phyloP scores from a whole-genome alignment of 23 tunicate species.

The Oikopleura albicans region DNA sequence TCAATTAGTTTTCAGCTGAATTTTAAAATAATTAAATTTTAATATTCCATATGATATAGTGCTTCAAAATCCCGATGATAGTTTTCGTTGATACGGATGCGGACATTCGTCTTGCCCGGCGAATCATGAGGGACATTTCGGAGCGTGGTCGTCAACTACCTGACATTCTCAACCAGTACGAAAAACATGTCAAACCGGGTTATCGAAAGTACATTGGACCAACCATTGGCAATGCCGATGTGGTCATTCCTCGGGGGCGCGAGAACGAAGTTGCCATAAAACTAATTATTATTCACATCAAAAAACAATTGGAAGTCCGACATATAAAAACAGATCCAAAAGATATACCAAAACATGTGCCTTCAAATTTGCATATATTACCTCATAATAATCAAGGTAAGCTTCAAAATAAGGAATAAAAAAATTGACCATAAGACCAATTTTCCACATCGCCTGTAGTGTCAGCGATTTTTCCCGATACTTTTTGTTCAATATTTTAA shows the following conservation, averaged over 20 bases:
- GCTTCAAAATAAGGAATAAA: too few relatives aligned
- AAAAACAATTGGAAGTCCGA: background rate
- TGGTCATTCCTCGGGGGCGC: constrained; percentile 78
- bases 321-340: background rate
- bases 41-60: background rate
- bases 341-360: background rate
- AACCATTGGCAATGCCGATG: constrained; percentile 73
- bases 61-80: constrained; percentile 26
- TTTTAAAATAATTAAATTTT: background rate
- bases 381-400: background rate
- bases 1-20: too few relatives aligned
- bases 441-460: too few relatives aligned
- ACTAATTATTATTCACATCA: background rate
- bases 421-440: too few relatives aligned
- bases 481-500: too few relatives aligned
- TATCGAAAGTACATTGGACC: constrained; percentile 90
- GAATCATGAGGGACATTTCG: constrained; percentile 61
- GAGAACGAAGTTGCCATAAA: background rate
- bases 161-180: constrained; percentile 83
- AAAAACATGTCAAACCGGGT: constrained; percentile 86
- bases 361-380: background rate
- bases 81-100: constrained; percentile 92
- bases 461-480: too few relatives aligned
- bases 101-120: constrained; percentile 68
- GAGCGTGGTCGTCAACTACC: constrained; percentile 41